Base-by-base conservation (phyloP, 1,140 invertebrate genomes). In the Drosophila grimshawi region DNA sequence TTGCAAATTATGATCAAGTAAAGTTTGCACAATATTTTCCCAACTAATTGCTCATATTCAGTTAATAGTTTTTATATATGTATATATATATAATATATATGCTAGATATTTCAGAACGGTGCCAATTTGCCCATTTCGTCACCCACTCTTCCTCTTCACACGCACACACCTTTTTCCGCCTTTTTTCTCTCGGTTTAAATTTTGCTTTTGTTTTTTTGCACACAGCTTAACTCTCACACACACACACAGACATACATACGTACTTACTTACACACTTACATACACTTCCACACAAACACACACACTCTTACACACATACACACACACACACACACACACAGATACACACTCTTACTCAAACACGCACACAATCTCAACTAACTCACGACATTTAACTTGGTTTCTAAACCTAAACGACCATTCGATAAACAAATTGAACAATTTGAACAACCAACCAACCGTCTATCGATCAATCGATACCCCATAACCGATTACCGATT, bases 341-440 rank as follows among this genome's bases (percentile, higher is more conserved):
- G 19, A 41, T 35, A 48, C 53, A 70, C 46, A 63, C 46, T 39
- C 46, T 46, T 43, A 48, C 41, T 11, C 45, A 39, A 27, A 33
- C 19, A 52, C 49, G 2, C 45, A 57, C 33, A 48, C 59, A 79
- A 8, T 55, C 39, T 29, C 19, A 11, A 29, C 39, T n/a, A 57
- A 37, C 55, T 45, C 41, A 65, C 53, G 67, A 68, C 57, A 48
- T 67, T 71, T 81, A 80, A 62, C 71, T 78, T 82, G 64, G 66
- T 85, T 85, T 77, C 67, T 60, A 66, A 73, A 78, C 83, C 67
- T 53, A 59, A 89, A 72, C 77, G 61, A 72, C 61, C 43, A 46
- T 73, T 80, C 61, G 65, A 61, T 63, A 73, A 46, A 65, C 32
- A 57, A 76, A 69, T 65, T 62, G 62, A 65, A 72, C 62, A 73